A percentile compares a stretch with the other conserved stretches of the same genome.
These are phyloP conservation scores for Melanotaenia boesemani DNA, from an alignment of 2,797 vertebrate genomes.

Conservation along the genomic window DNA sequence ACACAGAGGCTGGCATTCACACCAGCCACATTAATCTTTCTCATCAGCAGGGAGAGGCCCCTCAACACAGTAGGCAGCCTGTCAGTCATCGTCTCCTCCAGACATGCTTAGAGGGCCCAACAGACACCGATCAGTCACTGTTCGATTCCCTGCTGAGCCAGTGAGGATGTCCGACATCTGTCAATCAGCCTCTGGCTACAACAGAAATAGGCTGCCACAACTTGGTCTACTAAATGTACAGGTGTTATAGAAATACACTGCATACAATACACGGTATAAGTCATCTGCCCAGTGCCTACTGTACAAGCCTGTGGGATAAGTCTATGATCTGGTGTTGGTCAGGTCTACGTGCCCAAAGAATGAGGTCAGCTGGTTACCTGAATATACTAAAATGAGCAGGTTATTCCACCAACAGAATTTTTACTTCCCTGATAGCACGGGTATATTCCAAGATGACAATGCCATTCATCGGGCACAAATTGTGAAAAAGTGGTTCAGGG, in stretches of 20 bases:
- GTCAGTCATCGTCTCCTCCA: constrained; percentile 47
- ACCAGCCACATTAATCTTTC: constrained; percentile 19
- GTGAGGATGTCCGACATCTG: constrained; percentile 10
- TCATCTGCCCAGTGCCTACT: too few relatives aligned
- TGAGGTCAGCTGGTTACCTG: background rate
- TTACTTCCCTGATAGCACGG: too few relatives aligned
- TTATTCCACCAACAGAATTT: too few relatives aligned
- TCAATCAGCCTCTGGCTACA: constrained; percentile 16
- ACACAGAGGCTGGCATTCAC: constrained; percentile 13
- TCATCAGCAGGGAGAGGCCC: constrained; percentile 35
- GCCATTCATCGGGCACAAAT: too few relatives aligned
- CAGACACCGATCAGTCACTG: constrained; percentile 37
- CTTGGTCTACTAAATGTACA: background rate
- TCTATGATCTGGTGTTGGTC: too few relatives aligned
- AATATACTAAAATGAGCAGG: too few relatives aligned
- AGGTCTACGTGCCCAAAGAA: too few relatives aligned
- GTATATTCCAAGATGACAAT: too few relatives aligned
- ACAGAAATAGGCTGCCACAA: background rate
- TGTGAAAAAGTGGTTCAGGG: background rate
- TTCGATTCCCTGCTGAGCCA: constrained; percentile 38
- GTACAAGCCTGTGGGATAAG: too few relatives aligned
- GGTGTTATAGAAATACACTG: too few relatives aligned
- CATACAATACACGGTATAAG: too few relatives aligned
- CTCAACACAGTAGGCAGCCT: constrained; percentile 31
- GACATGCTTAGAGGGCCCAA: constrained; percentile 19